Conservation (phyloP, 2,113 vertebrate species). For the Embiotoca jacksoni region DNA sequence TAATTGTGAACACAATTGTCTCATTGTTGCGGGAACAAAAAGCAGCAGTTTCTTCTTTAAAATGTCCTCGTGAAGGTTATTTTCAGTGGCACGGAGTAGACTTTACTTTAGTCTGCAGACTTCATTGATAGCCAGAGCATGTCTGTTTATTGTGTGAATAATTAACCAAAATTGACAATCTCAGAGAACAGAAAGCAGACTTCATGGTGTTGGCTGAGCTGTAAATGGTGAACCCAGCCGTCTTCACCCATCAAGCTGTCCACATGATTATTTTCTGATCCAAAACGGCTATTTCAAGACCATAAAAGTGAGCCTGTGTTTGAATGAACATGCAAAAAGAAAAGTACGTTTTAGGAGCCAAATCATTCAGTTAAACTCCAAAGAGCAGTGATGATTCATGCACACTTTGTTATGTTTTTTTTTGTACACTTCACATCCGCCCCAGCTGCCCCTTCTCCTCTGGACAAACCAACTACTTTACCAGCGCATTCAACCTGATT, state of each 20-base stretch:
- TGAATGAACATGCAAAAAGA: neutral
- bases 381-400: constrained; percentile 13
- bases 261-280: neutral
- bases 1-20: neutral
- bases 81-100: neutral
- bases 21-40: constrained; percentile 8
- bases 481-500: constrained; percentile 42
- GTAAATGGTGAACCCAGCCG: neutral
- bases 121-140: constrained; percentile 27
- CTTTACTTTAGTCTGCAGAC: constrained; percentile 19
- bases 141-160: constrained; percentile 51
- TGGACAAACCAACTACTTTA: constrained; percentile 14
- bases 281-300: neutral
- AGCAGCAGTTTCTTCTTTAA: neutral
- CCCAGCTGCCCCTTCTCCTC: constrained; percentile 1
- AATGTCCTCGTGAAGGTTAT: neutral
- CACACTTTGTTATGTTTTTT: constrained; percentile 1
- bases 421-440: neutral
- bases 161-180: constrained; percentile 32
- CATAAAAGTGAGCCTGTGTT: neutral
- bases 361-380: neutral
- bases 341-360: neutral
- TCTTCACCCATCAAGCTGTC: neutral
- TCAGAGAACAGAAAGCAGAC: constrained; percentile 19
- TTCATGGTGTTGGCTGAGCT: constrained; percentile 3